These are phyloP conservation scores for Dendropsophus ebraccatus DNA, from an alignment of 2,113 vertebrate genomes.

Conservation along the genomic window DNA sequence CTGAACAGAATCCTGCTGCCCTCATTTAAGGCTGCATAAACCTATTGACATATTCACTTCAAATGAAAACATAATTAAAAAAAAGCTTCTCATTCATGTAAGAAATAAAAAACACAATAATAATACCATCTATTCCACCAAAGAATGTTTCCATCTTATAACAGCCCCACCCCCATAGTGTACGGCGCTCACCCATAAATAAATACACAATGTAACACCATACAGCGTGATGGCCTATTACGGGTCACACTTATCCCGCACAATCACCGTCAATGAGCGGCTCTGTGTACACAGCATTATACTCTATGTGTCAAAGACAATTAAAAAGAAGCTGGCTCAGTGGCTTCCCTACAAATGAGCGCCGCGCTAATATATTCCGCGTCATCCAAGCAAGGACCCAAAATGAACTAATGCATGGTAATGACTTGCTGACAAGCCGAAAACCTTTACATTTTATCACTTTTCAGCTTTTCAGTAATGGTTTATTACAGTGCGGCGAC, in stretches of 20 bases:
- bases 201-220: not conserved
- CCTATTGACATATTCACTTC: no score
- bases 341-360: not conserved
- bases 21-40: no score
- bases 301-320: constrained; percentile 14
- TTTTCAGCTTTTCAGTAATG: not conserved
- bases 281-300: not conserved
- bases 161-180: no score
- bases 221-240: not conserved
- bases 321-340: constrained; percentile 27
- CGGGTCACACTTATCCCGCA: not conserved
- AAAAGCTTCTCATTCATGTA: no score
- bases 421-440: constrained; percentile 8
- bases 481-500: not conserved
- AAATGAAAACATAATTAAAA: no score
- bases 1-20: no score
- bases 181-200: not conserved
- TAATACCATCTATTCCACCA: no score
- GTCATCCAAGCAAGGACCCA: not conserved
- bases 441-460: not conserved
- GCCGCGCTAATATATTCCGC: not conserved
- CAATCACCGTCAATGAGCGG: not conserved
- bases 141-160: no score
- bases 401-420: constrained; percentile 7
- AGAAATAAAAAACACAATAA: no score